Percentiles rank a stretch among this genome's conserved stretches.
phyloP scores from a whole-genome alignment of 2,113 vertebrate genomes.

The Trichechus manatus region DNA sequence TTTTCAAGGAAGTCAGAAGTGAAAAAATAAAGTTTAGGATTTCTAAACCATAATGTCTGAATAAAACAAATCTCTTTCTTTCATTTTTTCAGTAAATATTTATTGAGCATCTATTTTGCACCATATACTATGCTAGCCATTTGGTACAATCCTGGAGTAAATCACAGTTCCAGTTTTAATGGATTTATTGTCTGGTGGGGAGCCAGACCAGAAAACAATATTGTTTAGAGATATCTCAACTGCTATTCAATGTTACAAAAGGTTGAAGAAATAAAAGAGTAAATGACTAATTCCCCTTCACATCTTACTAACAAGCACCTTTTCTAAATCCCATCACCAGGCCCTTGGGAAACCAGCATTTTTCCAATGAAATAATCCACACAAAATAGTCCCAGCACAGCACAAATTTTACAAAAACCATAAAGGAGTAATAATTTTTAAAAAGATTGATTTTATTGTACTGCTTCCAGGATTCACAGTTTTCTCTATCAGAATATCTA shows the following conservation, averaged over 20 bases:
- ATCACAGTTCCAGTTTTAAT: not conserved
- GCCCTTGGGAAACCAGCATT: not conserved
- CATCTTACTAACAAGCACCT: not conserved
- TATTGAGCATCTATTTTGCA: not conserved
- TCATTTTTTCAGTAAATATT: not conserved
- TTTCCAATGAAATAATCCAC: not conserved
- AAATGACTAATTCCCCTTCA: not conserved
- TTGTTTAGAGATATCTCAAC: not conserved
- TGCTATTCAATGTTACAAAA: not conserved
- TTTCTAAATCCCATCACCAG: not conserved
- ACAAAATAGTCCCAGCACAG: not conserved
- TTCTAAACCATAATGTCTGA: not conserved
- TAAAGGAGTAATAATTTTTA: not conserved
- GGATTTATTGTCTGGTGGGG: not conserved
- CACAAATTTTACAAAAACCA: constrained; percentile 23
- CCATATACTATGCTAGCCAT: not conserved
- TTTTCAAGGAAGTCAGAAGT: not conserved
- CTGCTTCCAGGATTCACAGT: not conserved
- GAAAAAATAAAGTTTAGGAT: not conserved
- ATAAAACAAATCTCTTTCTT: not conserved
- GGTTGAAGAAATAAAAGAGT: not conserved
- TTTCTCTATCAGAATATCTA: constrained; percentile 14
- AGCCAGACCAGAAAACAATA: not conserved
- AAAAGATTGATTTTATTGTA: not conserved
- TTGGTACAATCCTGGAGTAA: constrained; percentile 4